phyloP scores from a whole-genome alignment of 2,113 vertebrate species.

The Callithrix jacchus region DNA sequence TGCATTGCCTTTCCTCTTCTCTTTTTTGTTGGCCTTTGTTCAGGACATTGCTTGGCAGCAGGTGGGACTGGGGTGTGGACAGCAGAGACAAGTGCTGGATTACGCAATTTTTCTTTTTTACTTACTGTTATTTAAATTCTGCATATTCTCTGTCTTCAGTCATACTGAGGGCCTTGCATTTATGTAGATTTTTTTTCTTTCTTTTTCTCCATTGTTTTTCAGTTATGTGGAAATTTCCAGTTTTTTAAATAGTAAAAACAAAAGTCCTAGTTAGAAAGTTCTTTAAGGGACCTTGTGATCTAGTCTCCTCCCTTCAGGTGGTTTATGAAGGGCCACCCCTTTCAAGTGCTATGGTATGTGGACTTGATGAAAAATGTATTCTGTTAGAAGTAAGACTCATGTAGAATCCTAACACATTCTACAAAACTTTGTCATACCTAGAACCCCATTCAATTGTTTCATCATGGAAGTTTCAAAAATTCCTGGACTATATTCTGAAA shows the following conservation, averaged over 20 bases:
- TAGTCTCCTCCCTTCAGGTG: not conserved
- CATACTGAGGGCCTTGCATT: not conserved
- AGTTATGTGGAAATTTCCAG: not conserved
- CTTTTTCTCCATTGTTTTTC: not conserved
- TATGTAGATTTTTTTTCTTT: not conserved
- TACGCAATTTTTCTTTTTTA: not conserved
- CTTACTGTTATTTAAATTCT: not conserved
- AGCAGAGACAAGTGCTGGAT: not conserved
- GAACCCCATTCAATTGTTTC: not conserved
- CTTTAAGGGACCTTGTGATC: not conserved
- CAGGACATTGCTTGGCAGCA: not conserved
- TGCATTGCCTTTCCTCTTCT: not conserved
- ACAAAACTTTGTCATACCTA: not conserved
- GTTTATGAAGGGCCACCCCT: accelerated
- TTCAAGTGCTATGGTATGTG: not conserved
- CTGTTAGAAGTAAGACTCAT: not conserved
- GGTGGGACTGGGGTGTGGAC: not conserved
- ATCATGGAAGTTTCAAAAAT: not conserved
- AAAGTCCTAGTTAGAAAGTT: not conserved
- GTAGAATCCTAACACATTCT: not conserved
- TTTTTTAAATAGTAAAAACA: not conserved
- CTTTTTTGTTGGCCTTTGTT: not conserved
- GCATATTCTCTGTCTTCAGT: not conserved
- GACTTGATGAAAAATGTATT: not conserved
- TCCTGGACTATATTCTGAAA: not conserved